Conservation (phyloP, 2,113 vertebrate species). For the Barbus barbus region DNA sequence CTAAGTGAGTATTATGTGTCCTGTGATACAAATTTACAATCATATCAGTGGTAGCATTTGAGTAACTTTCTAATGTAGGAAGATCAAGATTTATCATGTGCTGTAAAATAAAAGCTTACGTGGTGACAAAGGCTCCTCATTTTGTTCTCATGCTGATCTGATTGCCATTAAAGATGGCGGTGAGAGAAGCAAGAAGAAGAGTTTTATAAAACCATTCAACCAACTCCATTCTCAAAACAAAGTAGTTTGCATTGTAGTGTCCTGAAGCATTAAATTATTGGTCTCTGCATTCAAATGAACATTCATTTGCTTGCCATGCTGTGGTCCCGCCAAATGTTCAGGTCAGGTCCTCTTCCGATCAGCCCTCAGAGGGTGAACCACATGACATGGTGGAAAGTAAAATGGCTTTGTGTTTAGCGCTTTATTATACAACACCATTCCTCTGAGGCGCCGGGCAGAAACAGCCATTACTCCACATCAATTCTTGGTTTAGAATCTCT, state of each 20-base stretch:
- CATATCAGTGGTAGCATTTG: not conserved
- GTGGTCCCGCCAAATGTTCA: constrained; percentile 40
- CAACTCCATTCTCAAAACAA: constrained; percentile 36
- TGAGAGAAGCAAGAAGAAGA: not conserved
- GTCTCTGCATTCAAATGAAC: constrained; percentile 34
- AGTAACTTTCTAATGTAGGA: not conserved
- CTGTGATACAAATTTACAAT: not conserved
- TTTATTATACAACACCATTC: constrained; percentile 68
- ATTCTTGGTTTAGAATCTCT: constrained; percentile 55
- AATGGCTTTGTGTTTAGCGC: constrained; percentile 9
- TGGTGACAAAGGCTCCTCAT: not conserved
- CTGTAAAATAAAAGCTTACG: not conserved
- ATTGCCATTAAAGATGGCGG: too few species aligned
- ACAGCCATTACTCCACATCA: constrained; percentile 69
- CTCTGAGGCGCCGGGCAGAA: constrained; percentile 64
- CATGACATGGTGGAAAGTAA: constrained; percentile 31
- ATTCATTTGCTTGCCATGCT: constrained; percentile 45
- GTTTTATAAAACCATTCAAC: constrained; percentile 47
- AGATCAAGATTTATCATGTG: not conserved
- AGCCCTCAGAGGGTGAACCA: constrained; percentile 43
- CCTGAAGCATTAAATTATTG: constrained; percentile 49
- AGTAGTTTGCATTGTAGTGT: constrained; percentile 38
- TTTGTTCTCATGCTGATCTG: not conserved
- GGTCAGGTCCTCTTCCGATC: constrained; percentile 39
- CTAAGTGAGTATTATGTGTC: not conserved